phyloP scores from a whole-genome alignment of 2,113 vertebrate genomes.

The Diadophis punctatus region DNA sequence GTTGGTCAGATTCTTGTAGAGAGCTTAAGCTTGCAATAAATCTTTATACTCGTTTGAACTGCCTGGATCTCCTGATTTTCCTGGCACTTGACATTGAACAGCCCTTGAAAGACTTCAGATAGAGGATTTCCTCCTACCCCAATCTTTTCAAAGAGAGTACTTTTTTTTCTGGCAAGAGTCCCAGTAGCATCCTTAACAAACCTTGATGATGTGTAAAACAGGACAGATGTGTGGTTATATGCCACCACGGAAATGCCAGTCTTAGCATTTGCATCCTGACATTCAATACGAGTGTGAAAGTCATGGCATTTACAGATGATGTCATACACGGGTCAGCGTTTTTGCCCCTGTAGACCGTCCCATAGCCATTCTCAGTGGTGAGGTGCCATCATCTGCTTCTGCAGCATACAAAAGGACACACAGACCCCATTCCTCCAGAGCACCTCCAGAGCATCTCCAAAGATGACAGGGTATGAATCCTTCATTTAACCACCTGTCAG shows the following conservation, averaged over 20 bases:
- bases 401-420: background rate
- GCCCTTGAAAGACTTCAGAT: background rate
- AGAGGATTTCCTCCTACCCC: background rate
- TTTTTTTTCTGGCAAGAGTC: background rate
- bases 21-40: background rate
- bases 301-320: background rate
- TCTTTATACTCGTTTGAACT: background rate
- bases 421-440: background rate
- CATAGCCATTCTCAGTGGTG: background rate
- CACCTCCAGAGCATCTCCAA: background rate
- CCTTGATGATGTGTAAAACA: background rate
- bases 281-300: background rate
- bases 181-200: background rate
- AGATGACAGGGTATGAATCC: background rate
- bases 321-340: background rate
- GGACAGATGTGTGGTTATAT: background rate
- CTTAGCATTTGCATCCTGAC: background rate
- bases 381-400: background rate
- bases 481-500: background rate
- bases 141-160: background rate
- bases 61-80: background rate
- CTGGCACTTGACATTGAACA: background rate
- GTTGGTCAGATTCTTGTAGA: background rate
- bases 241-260: background rate
- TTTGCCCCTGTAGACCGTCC: background rate